A percentile compares a stretch with the other conserved stretches of the same genome.
Conservation (phyloP, 1,140 invertebrate species). For the Agrypnia vestita region DNA sequence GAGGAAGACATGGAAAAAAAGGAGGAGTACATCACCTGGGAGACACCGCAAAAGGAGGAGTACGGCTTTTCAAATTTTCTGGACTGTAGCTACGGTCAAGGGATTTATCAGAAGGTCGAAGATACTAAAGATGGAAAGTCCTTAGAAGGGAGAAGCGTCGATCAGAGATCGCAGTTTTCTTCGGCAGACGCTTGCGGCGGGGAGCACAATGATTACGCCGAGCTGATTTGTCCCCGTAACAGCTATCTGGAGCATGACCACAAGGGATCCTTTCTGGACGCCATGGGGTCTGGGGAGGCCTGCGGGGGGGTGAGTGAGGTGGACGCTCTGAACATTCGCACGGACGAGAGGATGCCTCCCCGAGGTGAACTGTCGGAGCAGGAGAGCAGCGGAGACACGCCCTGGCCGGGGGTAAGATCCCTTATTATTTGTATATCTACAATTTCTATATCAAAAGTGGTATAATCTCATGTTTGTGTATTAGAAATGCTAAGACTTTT, state of each 20-base stretch:
- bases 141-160: neutral
- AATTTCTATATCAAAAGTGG: no score
- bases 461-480: no score
- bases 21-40: constrained; percentile 67
- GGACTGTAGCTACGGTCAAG: constrained; percentile 65
- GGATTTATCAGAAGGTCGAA: constrained; percentile 35
- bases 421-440: no score
- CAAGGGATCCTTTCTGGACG: constrained; percentile 65
- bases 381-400: constrained; percentile 83
- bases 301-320: constrained; percentile 68
- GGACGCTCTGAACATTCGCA: constrained; percentile 81
- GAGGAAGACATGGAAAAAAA: constrained; percentile 65
- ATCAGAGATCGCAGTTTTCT: constrained; percentile 28
- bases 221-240: constrained; percentile 60
- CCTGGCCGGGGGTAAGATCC: constrained; percentile 75
- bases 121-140: constrained; percentile 35
- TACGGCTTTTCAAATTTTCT: constrained; percentile 70
- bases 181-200: constrained; percentile 56
- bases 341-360: constrained; percentile 88
- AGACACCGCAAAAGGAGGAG: constrained; percentile 68
- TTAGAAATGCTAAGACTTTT: no score
- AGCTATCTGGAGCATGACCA: constrained; percentile 64
- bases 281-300: constrained; percentile 69
- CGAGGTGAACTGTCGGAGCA: constrained; percentile 87
- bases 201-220: constrained; percentile 65